Evolutionary conservation across 2,113 vertebrate genomes (phyloP), one percentile per base, ranked within the genome.

Genomic region (Macquaria australasica): DNA sequence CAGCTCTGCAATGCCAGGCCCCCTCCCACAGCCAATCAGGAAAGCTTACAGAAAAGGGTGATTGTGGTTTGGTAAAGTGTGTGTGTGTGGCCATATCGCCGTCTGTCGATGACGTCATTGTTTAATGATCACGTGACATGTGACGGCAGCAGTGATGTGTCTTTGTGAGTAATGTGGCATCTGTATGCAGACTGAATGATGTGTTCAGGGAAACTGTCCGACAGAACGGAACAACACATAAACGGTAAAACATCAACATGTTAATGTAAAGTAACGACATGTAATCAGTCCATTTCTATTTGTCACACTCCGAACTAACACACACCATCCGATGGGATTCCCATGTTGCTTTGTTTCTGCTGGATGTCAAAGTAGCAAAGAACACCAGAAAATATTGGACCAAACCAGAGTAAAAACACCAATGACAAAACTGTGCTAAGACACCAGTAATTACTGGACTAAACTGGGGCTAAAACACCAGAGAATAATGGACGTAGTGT

Each of bases 11-110:
- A 63, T 41, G 87, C 78, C 86, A 73, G 78, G 59, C 87, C 79
- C 15, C 45, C 63, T 81, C 62, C 79, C 50, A 78, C 73, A 71
- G 73, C 89, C 89, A 91, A 89, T 89, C 81, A 82, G 67, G 70
- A 60, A 21, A 11, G 41, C 84, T 72, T 1, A n/a, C 12, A 18
- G 58, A 50, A 25, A 11, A 21, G 43, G n/a, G 10, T 25, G 15
- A 9, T 45, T 20, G 50, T 55, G 5, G 25, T 34, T 4, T 21
- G 45, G 62, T 34, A 34, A 34, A n/a, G 62, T 50, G 45, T 64
- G 25, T n/a, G 55, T 63, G 71, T 50, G 51, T n/a, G 0, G 43
- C 7, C 3, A 50, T 14, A 41, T 50, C 10, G 2, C 66, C 0
- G 48, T 82, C 66, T 82, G 75, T 60, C 25, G 59, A 85, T 89